Conservation (phyloP, 37 sponge, comb jelly and placozoan species). For the Amphimedon queenslandica region DNA sequence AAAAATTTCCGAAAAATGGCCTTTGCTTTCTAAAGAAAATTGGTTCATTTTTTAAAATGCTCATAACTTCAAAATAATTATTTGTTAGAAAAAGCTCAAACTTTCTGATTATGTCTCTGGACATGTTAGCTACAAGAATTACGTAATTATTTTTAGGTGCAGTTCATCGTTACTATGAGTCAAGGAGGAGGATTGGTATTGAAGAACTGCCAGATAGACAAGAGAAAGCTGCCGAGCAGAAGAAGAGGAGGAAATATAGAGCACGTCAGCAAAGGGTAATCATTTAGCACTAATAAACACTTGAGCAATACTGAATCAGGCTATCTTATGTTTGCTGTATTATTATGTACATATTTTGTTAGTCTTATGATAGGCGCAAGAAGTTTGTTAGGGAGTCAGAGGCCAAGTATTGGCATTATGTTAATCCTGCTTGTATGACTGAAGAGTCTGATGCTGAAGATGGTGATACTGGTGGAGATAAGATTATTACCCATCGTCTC, state of each 20-base stretch:
- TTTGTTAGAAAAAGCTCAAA: no score
- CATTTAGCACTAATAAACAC: neutral
- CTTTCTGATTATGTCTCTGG: neutral
- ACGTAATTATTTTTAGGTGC: slow-evolving; percentile 23
- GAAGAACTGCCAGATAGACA: slow-evolving; percentile 74
- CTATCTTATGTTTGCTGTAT: neutral
- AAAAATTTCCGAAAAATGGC: no score
- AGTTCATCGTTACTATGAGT: slow-evolving; percentile 84
- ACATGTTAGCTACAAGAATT: neutral
- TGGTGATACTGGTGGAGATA: slow-evolving; percentile 28
- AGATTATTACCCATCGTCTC: slow-evolving; percentile 77
- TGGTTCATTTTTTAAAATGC: no score
- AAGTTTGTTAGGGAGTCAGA: slow-evolving; percentile 69
- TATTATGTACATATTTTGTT: neutral
- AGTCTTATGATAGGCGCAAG: slow-evolving; percentile 52
- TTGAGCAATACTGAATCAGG: neutral
- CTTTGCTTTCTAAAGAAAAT: no score
- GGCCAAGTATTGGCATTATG: slow-evolving; percentile 56
- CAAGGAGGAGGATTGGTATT: slow-evolving; percentile 70
- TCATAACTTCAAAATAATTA: no score
- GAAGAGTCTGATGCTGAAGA: slow-evolving; percentile 73
- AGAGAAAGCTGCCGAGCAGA: slow-evolving; percentile 78
- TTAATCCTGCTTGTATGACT: slow-evolving; percentile 75
- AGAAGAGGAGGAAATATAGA: slow-evolving; percentile 76
- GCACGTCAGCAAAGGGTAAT: slow-evolving; percentile 71